phyloP scores from a whole-genome alignment of 2,113 vertebrate genomes.

The Lasiurus borealis region DNA sequence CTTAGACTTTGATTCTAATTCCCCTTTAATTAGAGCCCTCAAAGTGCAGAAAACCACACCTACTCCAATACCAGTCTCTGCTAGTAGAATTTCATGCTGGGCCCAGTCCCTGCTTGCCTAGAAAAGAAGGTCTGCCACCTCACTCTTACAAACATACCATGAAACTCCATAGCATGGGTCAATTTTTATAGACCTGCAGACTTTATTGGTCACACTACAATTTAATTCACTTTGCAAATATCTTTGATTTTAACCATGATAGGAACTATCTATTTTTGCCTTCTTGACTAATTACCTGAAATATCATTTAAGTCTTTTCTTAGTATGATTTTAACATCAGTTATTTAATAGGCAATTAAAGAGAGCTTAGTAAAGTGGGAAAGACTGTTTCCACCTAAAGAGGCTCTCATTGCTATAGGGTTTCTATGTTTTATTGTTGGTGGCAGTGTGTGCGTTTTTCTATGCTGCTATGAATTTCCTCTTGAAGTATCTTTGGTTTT shows the following conservation, averaged over 20 bases:
- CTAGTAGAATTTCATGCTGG: constrained; percentile 49
- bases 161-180: neutral
- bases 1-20: constrained; percentile 69
- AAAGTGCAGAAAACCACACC: constrained; percentile 61
- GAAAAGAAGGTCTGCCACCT: constrained; percentile 21
- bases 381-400: neutral
- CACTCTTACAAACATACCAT: neutral
- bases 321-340: neutral
- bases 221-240: neutral
- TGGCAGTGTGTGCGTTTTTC: neutral
- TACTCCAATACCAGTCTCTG: constrained; percentile 14
- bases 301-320: neutral
- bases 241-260: constrained; percentile 30
- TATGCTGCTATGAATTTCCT: constrained; percentile 7
- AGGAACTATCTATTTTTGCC: neutral
- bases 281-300: constrained; percentile 48
- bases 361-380: neutral
- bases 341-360: neutral
- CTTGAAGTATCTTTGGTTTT: neutral
- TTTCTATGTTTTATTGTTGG: neutral
- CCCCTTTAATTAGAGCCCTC: constrained; percentile 64
- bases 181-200: neutral
- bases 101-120: constrained; percentile 41
- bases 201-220: constrained; percentile 45
- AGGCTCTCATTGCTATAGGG: neutral